Evolutionary conservation across 37 sponge, comb jelly and placozoan genomes (phyloP).

Genomic region (Lycopodina hypogea): DNA sequence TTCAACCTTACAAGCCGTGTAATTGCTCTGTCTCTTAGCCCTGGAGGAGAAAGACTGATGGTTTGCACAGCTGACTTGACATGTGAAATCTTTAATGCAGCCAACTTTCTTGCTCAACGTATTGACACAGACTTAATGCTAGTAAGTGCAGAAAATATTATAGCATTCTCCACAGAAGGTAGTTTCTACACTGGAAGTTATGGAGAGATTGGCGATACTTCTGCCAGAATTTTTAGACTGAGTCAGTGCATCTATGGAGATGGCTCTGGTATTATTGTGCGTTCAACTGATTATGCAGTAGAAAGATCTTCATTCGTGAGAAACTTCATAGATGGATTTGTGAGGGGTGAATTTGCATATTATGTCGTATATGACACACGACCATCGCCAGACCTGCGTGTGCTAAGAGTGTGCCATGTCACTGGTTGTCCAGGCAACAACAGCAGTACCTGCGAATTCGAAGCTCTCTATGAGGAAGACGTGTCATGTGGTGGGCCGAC

Average conservation of each 20-base stretch:
- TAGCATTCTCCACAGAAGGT: constrained; percentile 15
- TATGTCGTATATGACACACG: not conserved
- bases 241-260: constrained; percentile 4
- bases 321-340: constrained; percentile 16
- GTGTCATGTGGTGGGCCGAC: not conserved
- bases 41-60: constrained; percentile 21
- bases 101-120: not conserved
- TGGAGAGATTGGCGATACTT: not conserved
- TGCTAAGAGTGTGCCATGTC: constrained; percentile 24
- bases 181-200: constrained; percentile 28
- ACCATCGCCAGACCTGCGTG: not conserved
- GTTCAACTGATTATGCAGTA: not conserved
- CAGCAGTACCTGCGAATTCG: not conserved
- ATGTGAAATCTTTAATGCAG: constrained; percentile 22
- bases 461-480: constrained; percentile 22
- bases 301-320: not conserved
- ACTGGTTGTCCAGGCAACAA: not conserved
- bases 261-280: not conserved
- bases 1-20: not conserved
- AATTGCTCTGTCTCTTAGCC: constrained; percentile 10
- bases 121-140: not conserved
- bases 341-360: constrained; percentile 8
- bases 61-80: constrained; percentile 11
- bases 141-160: not conserved
- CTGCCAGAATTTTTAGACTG: not conserved